Base-by-base conservation (phyloP, 2,888 invertebrate species). In the Syrista parreyssii region DNA sequence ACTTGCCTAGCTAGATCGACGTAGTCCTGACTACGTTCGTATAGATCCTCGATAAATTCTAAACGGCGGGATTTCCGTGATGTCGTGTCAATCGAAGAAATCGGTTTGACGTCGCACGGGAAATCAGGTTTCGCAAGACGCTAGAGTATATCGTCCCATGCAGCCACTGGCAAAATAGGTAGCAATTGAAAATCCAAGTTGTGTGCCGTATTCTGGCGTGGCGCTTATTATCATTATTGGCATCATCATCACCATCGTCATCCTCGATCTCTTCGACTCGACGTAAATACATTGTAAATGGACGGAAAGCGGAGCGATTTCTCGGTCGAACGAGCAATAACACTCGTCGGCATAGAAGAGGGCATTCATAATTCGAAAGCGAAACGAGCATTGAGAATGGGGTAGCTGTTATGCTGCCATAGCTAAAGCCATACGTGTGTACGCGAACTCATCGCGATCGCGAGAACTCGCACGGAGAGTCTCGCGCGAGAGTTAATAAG, bases 261-360 rank as follows among this genome's bases (percentile, higher is more conserved):
- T 73, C 73, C 73, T 73, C 31, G 40, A 34, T 69, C 69, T 69
- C 69, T 55, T 40, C 6, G 40, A 23, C 55, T 55, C 23, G 23
- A 23, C 55, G 55, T 55, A 40, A 15, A 40, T 40, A 40, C 40
- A 40, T 40, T 40, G 40, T 40, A 40, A 40, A 40, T 4, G 15
- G 2, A 55, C 55, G 2, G 55, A 55, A 55, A 55, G 23, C 55
- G 55, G 9, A 79, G 68, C 79, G 76, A 80, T 81, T 82, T 82
- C 79, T 71, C 74, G 82, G 77, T 79, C 73, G 81, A 78, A 68
- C 75, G 74, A 79, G 81, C 80, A 82, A 79, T 80, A 82, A 78
- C 80, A 79, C 82, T 81, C 79, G 77, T 81, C 80, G 78, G 80
- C 72, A 55, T 55, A 55, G 23, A 55, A 55, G 23, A 55, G 9